Evolutionary conservation across 1,140 invertebrate genomes (phyloP).

Genomic region (Habropoda laboriosa): DNA sequence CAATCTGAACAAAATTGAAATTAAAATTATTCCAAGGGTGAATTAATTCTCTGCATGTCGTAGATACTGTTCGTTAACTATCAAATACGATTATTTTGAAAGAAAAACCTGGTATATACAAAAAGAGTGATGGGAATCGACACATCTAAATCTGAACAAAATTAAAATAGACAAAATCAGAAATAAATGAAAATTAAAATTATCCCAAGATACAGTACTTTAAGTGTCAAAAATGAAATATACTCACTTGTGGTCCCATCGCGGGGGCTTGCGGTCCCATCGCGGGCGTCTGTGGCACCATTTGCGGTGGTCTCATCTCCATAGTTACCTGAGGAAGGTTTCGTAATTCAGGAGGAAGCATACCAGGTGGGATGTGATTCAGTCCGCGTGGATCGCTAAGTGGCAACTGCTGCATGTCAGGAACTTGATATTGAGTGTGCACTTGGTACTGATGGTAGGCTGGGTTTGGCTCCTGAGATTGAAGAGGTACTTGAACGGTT

Average conservation of each 20-base stretch:
- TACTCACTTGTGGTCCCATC: constrained; percentile 57
- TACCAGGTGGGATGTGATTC: constrained; percentile 71
- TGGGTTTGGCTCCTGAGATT: constrained; percentile 70
- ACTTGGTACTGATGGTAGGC: constrained; percentile 76
- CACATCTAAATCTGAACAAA: constrained; percentile 70
- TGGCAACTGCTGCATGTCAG: constrained; percentile 76
- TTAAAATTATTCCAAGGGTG: too few relatives aligned
- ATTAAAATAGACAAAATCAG: too few relatives aligned
- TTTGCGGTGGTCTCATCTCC: constrained; percentile 75
- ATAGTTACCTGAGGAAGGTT: constrained; percentile 75
- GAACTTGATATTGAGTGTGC: constrained; percentile 77
- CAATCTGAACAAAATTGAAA: constrained; percentile 62
- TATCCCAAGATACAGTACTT: not conserved
- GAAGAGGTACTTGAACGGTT: constrained; percentile 78
- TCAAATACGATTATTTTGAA: too few relatives aligned
- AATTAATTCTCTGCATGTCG: too few relatives aligned
- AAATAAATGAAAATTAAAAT: too few relatives aligned
- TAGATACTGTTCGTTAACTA: too few relatives aligned
- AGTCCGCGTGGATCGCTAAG: constrained; percentile 74
- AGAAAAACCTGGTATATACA: too few relatives aligned
- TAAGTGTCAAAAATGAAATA: not conserved
- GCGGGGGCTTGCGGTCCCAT: constrained; percentile 65
- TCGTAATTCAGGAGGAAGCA: constrained; percentile 71
- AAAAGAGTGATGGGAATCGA: constrained; percentile 76
- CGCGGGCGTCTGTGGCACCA: constrained; percentile 63